A percentile compares a stretch with the other conserved stretches of the same genome.
phyloP scores from a whole-genome alignment of 1,140 invertebrate species.

The Euborellia annulipes region DNA sequence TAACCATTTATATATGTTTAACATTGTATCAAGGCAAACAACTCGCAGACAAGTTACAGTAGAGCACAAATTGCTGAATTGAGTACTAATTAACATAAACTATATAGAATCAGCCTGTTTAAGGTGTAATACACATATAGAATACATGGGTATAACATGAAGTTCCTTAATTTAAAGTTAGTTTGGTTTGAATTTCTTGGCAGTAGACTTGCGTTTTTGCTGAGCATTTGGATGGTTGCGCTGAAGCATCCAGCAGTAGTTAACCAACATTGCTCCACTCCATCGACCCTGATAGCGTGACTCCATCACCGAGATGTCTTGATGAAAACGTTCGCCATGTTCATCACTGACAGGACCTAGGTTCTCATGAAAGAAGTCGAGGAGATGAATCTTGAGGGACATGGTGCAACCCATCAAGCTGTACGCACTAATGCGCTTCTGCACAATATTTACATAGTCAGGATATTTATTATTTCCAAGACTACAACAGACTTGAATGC shows the following conservation, averaged over 20 bases:
- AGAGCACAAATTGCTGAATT: too few species aligned
- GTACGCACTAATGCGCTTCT: not conserved
- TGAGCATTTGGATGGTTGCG: not conserved
- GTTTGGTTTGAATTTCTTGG: too few species aligned
- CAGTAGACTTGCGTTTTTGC: not conserved
- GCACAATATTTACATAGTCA: not conserved
- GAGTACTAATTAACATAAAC: too few species aligned
- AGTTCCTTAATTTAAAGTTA: too few species aligned
- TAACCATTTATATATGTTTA: too few species aligned
- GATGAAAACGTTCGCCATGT: not conserved
- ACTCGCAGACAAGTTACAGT: too few species aligned
- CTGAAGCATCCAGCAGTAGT: conserved; percentile 5
- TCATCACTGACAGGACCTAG: not conserved
- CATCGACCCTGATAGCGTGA: not conserved
- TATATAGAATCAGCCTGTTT: too few species aligned
- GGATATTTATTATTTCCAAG: not conserved
- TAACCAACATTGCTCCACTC: conserved; percentile 2
- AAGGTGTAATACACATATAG: too few species aligned
- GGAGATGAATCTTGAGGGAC: not conserved
- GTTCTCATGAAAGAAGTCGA: not conserved
- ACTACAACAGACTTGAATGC: conserved; percentile 2
- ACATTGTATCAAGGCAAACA: too few species aligned
- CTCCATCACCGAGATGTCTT: not conserved
- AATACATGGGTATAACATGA: too few species aligned
- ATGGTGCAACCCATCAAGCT: not conserved